Conservation (phyloP, 2,113 vertebrate genomes). For the Chaetops frenatus region DNA sequence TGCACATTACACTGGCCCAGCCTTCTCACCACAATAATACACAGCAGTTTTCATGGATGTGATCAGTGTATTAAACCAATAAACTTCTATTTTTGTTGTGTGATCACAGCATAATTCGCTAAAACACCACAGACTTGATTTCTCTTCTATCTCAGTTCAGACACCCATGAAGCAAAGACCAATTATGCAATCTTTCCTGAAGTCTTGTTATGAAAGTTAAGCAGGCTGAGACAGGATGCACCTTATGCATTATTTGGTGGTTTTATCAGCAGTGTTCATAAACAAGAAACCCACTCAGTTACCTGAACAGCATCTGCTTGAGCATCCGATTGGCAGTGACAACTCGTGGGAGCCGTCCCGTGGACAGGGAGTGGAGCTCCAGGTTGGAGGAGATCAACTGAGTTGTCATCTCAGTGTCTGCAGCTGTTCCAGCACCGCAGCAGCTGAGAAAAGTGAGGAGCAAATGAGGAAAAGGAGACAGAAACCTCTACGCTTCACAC, state of each 20-base stretch:
- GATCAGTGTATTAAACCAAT: not conserved
- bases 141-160: not conserved
- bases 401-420: slow-evolving; percentile 98
- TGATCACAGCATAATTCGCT: not conserved
- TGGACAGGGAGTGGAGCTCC: slow-evolving; percentile 92
- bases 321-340: slow-evolving; percentile 95
- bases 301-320: slow-evolving; percentile 99
- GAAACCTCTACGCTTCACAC: rapidly evolving
- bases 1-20: not conserved
- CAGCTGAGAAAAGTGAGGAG: slow-evolving; percentile 69
- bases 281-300: not conserved
- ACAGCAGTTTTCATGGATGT: not conserved
- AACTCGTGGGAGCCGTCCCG: slow-evolving; percentile 86
- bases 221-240: not conserved
- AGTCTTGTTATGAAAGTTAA: rapidly evolving
- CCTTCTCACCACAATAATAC: not conserved
- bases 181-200: not conserved
- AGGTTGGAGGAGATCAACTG: slow-evolving; percentile 97
- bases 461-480: not conserved
- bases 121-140: not conserved
- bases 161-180: not conserved
- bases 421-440: slow-evolving; percentile 95
- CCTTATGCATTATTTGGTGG: rapidly evolving
- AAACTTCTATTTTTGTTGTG: not conserved
- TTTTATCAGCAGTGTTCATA: not conserved